Evolutionary conservation across 2,888 invertebrate genomes (phyloP).

Genomic region (Sphaerophoria taeniata): DNA sequence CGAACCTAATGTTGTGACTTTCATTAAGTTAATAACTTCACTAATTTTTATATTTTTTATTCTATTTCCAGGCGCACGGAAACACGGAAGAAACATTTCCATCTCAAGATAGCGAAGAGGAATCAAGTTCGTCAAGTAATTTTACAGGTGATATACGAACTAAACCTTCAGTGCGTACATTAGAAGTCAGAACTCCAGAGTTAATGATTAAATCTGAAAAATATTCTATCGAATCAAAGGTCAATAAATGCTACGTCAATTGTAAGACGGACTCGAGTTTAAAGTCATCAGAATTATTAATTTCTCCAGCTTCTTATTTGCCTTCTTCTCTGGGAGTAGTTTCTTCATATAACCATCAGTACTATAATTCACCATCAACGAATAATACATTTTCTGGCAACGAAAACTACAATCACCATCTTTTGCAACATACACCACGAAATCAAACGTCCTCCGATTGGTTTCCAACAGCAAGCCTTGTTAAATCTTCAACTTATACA

Average conservation of each 20-base stretch:
- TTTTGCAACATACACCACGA: constrained; percentile 82
- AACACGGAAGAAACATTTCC: too few species aligned
- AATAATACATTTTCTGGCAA: constrained; percentile 77
- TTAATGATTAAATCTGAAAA: constrained; percentile 80
- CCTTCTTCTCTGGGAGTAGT: constrained; percentile 82
- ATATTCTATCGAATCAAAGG: constrained; percentile 71
- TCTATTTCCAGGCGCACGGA: too few species aligned
- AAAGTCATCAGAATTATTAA: constrained; percentile 80
- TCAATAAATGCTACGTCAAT: constrained; percentile 26
- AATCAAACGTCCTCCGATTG: constrained; percentile 82
- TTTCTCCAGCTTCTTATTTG: constrained; percentile 81
- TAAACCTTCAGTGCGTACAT: too few species aligned
- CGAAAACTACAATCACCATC: constrained; percentile 82
- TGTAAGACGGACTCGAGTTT: constrained; percentile 58
- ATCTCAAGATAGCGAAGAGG: too few species aligned
- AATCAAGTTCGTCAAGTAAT: too few species aligned
- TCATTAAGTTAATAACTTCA: too few species aligned
- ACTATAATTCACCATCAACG: constrained; percentile 70
- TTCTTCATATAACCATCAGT: constrained; percentile 79
- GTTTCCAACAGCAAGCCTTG: constrained; percentile 82
- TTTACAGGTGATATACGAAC: too few species aligned
- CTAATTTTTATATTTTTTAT: too few species aligned
- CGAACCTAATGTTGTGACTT: too few species aligned
- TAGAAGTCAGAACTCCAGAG: too few species aligned
- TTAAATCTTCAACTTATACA: constrained; percentile 82